These are phyloP conservation scores for Sussaba pulchella DNA, from an alignment of 2,888 invertebrate species.

Conservation along the genomic window DNA sequence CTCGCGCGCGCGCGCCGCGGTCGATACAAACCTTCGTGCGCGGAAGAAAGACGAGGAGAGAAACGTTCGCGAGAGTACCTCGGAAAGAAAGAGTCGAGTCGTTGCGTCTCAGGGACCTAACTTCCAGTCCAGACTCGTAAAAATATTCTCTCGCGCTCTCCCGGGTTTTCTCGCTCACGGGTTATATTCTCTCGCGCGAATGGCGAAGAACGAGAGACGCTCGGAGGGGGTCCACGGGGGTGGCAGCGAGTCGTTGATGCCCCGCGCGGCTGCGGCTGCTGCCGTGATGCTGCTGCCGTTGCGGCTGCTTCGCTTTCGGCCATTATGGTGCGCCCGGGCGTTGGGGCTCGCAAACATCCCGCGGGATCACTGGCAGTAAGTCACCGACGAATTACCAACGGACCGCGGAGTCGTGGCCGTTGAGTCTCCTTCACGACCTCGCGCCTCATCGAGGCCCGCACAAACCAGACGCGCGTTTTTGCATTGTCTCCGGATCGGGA, in stretches of 20 bases:
- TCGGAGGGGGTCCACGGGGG: conserved; percentile 17
- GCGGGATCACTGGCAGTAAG: conserved; percentile 74
- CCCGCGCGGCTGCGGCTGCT: conserved; percentile 19
- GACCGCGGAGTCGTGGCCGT: conserved; percentile 18
- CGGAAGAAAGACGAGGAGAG: conserved; percentile 61
- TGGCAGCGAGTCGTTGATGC: neutral
- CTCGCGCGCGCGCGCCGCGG: conserved; percentile 42
- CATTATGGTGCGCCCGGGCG: conserved; percentile 69
- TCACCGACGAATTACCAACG: conserved; percentile 72
- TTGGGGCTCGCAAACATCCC: conserved; percentile 69
- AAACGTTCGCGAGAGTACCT: conserved; percentile 59
- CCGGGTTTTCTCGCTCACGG: conserved; percentile 55
- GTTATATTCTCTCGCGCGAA: conserved; percentile 60
- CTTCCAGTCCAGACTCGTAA: conserved; percentile 81
- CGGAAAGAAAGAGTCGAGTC: conserved; percentile 72
- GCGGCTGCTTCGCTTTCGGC: conserved; percentile 71
- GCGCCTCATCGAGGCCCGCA: conserved; percentile 15
- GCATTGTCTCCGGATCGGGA: neutral
- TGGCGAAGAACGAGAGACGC: conserved; percentile 65
- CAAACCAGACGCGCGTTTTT: neutral
- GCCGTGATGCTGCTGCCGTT: conserved; percentile 62
- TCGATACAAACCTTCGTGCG: conserved; percentile 55
- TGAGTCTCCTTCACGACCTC: conserved; percentile 11
- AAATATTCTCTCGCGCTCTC: conserved; percentile 76
- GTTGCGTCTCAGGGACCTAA: conserved; percentile 78